These are phyloP conservation scores for Myiotriccus ornatus DNA, from an alignment of 2,797 vertebrate species.

Conservation along the genomic window DNA sequence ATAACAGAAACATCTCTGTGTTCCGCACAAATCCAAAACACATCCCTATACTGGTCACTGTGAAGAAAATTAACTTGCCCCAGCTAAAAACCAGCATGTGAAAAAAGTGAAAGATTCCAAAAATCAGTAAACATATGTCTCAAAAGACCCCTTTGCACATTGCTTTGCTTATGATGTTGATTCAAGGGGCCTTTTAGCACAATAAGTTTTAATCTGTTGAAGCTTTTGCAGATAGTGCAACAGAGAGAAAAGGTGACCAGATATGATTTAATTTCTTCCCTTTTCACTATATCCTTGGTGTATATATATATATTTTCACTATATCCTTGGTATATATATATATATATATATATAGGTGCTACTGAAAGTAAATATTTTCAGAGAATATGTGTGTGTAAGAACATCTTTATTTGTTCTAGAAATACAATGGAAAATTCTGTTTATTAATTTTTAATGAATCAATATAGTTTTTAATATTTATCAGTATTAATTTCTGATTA, in stretches of 20 bases:
- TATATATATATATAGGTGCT: too few species aligned
- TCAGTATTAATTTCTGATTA: not conserved
- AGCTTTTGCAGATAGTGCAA: not conserved
- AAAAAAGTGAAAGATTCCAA: not conserved
- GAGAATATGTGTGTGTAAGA: not conserved
- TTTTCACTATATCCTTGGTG: not conserved
- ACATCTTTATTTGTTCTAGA: not conserved
- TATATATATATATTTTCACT: not conserved
- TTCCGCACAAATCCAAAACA: not conserved
- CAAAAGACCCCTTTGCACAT: not conserved
- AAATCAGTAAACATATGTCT: not conserved
- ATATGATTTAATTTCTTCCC: not conserved
- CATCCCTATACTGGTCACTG: accelerated
- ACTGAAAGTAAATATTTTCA: not conserved
- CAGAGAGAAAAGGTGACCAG: not conserved
- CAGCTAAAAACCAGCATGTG: not conserved
- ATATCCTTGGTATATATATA: not conserved
- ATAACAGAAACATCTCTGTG: not conserved
- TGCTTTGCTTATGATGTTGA: not conserved
- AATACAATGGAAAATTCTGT: not conserved
- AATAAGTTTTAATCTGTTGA: not conserved
- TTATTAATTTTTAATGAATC: not conserved
- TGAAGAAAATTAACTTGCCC: not conserved
- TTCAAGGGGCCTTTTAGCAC: not conserved
- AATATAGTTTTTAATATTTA: not conserved